These are phyloP conservation scores for Sander lucioperca DNA, from an alignment of 2,113 vertebrate genomes.

Conservation along the genomic window DNA sequence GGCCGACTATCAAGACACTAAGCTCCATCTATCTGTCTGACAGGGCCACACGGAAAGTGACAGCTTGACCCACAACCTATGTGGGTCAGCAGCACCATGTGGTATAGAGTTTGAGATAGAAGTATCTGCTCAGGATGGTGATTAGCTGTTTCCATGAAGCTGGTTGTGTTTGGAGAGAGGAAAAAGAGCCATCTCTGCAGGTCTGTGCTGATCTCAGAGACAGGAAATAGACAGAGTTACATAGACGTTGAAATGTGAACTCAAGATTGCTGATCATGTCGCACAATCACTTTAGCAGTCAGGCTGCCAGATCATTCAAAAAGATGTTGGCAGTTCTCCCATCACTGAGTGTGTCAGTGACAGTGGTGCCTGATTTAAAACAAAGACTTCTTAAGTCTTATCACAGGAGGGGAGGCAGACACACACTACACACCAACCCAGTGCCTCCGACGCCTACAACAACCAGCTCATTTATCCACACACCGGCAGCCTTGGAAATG, in stretches of 20 bases:
- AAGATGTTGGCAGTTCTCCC: slow-evolving; percentile 27
- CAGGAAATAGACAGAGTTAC: slow-evolving; percentile 16
- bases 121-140: slow-evolving; percentile 15
- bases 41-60: slow-evolving; percentile 50
- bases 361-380: slow-evolving; percentile 37
- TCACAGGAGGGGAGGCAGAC: slow-evolving; percentile 13
- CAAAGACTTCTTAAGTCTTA: slow-evolving; percentile 40
- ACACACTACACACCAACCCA: slow-evolving; percentile 10
- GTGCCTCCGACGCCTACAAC: slow-evolving; percentile 18
- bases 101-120: slow-evolving; percentile 31
- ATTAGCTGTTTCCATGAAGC: slow-evolving; percentile 36
- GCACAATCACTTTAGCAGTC: slow-evolving; percentile 4
- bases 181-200: not conserved
- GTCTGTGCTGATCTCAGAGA: slow-evolving; percentile 26
- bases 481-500: slow-evolving; percentile 18
- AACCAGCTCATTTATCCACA: not conserved
- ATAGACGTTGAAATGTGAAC: slow-evolving; percentile 7
- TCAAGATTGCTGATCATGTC: slow-evolving; percentile 37
- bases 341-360: slow-evolving; percentile 15
- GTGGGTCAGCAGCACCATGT: slow-evolving; percentile 38
- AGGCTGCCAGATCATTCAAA: not conserved
- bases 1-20: slow-evolving; percentile 32
- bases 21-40: slow-evolving; percentile 37
- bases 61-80: slow-evolving; percentile 47
- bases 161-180: slow-evolving; percentile 40